Evolutionary conservation across 2,797 vertebrate genomes (phyloP).

Genomic region (Artibeus jamaicensis): DNA sequence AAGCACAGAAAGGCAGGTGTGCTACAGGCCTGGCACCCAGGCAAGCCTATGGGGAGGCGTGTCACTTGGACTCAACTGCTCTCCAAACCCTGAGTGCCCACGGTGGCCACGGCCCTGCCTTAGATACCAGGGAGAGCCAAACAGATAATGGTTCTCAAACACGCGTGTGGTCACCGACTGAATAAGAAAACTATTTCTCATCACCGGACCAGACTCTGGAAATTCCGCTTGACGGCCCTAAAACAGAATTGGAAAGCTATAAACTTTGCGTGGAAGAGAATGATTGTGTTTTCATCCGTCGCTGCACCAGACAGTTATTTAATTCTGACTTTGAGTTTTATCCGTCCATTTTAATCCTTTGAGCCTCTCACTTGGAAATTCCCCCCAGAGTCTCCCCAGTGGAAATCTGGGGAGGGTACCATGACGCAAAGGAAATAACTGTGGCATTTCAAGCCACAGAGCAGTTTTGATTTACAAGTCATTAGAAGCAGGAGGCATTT

Average conservation of each 20-base stretch:
- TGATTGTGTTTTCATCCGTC: constrained; percentile 12
- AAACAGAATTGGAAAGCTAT: background rate
- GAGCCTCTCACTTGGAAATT: constrained; percentile 59
- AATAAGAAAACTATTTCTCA: background rate
- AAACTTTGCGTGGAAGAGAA: constrained; percentile 17
- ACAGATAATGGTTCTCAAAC: background rate
- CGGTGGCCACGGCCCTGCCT: background rate
- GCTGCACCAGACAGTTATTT: constrained; percentile 42
- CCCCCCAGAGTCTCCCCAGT: constrained; percentile 60
- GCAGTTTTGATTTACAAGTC: constrained; percentile 75
- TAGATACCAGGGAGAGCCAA: background rate
- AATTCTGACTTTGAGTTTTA: constrained; percentile 62
- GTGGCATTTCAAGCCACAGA: constrained; percentile 64
- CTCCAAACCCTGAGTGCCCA: background rate
- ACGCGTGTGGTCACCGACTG: background rate
- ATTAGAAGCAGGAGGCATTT: constrained; percentile 73
- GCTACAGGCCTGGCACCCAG: background rate
- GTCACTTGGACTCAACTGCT: too few relatives aligned
- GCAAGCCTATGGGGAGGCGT: fast-evolving
- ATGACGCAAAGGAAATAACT: constrained; percentile 64
- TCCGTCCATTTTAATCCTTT: constrained; percentile 71
- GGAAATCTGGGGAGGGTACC: constrained; percentile 66
- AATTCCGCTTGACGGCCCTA: background rate
- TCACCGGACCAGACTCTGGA: background rate
- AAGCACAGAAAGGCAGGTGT: background rate